Evolutionary conservation across 2,113 vertebrate species (phyloP).

Genomic region (Calyptomena viridis): DNA sequence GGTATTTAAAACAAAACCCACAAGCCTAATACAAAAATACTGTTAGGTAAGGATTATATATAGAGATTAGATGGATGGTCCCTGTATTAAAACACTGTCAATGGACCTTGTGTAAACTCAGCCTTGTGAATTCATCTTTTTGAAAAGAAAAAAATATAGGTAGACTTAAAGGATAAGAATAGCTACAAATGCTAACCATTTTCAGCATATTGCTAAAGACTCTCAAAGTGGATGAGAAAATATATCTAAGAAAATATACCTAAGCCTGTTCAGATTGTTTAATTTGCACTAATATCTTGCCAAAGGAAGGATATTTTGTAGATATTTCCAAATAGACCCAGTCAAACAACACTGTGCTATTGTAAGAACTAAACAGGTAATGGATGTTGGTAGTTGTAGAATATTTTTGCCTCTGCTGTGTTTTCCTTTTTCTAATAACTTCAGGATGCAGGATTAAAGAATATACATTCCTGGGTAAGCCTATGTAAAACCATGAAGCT

Average conservation of each 20-base stretch:
- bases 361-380: neutral
- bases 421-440: neutral
- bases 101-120: neutral
- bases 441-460: conserved; percentile 84
- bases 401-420: neutral
- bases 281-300: neutral
- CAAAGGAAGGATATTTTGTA: neutral
- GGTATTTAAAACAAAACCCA: neutral
- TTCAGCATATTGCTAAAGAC: neutral
- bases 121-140: neutral
- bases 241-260: no score
- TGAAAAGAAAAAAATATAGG: neutral
- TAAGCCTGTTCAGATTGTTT: neutral
- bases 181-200: neutral
- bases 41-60: neutral
- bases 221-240: neutral
- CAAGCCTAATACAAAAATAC: neutral
- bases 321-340: neutral
- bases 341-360: neutral
- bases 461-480: conserved; percentile 83
- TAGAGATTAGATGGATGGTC: neutral
- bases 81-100: neutral
- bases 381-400: neutral
- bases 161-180: neutral
- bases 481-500: conserved; percentile 75